A percentile compares a stretch with the other conserved stretches of the same genome.
Evolutionary conservation across 2,113 vertebrate genomes (phyloP).

Genomic region (Rhinolophus ferrumequinum): DNA sequence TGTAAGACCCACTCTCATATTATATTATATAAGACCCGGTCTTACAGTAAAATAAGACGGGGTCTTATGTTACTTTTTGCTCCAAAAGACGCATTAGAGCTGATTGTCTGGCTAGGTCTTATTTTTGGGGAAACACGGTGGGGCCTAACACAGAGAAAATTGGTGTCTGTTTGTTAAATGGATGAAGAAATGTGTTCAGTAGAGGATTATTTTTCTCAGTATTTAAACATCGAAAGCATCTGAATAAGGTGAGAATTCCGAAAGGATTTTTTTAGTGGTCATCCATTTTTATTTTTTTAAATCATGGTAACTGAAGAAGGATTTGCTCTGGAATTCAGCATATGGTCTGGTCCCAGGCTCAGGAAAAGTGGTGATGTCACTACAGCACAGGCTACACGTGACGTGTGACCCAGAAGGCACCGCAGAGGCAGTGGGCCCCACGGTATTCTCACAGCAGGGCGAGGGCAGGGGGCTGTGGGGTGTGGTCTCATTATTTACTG

Average conservation of each 20-base stretch:
- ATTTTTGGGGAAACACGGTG: too few species aligned
- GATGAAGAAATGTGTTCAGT: neutral
- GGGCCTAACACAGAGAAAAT: neutral
- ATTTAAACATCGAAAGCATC: neutral
- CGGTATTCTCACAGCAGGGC: fast-evolving
- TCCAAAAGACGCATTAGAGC: too few species aligned
- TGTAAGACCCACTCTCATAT: too few species aligned
- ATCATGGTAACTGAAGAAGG: neutral
- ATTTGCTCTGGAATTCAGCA: neutral
- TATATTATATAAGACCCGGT: too few species aligned
- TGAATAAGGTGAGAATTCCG: neutral
- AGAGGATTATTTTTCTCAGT: neutral
- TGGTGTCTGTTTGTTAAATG: neutral
- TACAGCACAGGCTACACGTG: fast-evolving
- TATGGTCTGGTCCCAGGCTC: neutral
- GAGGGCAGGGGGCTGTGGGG: fast-evolving
- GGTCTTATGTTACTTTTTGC: too few species aligned
- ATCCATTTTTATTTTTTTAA: too few species aligned
- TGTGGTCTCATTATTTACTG: neutral
- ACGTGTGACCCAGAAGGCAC: fast-evolving
- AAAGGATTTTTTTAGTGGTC: neutral
- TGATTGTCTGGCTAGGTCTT: too few species aligned
- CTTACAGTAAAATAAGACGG: too few species aligned
- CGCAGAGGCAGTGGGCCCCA: fast-evolving
- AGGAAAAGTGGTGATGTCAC: neutral